These are phyloP conservation scores for Chydorus sphaericus DNA, from an alignment of 2,888 invertebrate genomes.

Conservation along the genomic window DNA sequence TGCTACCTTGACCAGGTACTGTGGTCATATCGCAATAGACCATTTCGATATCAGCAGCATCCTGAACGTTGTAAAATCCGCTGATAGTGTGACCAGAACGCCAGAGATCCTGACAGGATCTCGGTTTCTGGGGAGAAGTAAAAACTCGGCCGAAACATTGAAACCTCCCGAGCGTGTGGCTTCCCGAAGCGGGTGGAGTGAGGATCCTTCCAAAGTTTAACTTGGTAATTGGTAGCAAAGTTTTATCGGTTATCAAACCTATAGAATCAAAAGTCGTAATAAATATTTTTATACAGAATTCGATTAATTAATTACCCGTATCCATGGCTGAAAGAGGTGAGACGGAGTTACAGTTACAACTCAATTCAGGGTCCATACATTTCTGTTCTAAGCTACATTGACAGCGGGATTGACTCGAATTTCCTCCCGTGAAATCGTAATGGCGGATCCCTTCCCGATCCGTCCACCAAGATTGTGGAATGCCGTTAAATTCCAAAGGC, in stretches of 20 bases:
- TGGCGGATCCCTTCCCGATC: neutral
- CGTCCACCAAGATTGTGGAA: neutral
- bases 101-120: neutral
- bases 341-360: slow-evolving; percentile 3
- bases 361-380: neutral
- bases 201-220: slow-evolving; percentile 2
- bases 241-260: slow-evolving; percentile 5
- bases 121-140: neutral
- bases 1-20: neutral
- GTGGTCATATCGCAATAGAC: neutral
- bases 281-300: neutral
- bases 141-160: neutral
- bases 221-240: neutral
- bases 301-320: neutral
- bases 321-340: neutral
- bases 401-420: neutral
- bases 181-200: neutral
- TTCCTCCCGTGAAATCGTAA: neutral
- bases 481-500: neutral
- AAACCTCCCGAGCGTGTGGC: neutral
- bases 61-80: neutral
- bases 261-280: neutral
- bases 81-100: neutral
- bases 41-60: neutral
- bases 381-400: neutral